Evolutionary conservation across 2,888 invertebrate genomes (phyloP).

Genomic region (Oscheius sp.): DNA sequence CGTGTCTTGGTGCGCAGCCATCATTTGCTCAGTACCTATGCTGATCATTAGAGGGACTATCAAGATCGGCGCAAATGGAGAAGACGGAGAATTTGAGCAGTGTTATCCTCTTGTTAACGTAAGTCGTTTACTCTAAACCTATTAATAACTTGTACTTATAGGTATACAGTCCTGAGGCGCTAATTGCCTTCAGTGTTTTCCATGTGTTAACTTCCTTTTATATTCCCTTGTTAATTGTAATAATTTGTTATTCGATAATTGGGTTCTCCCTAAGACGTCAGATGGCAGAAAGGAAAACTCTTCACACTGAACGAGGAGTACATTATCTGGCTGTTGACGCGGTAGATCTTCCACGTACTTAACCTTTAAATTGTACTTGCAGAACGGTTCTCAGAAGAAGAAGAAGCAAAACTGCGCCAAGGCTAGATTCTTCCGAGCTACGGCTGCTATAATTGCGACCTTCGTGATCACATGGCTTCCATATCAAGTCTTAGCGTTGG

Average conservation of each 20-base stretch:
- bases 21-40: conserved; percentile 61
- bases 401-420: conserved; percentile 48
- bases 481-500: conserved; percentile 61
- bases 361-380: not conserved
- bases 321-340: conserved; percentile 9
- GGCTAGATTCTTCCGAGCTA: conserved; percentile 57
- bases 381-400: conserved; percentile 16
- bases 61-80: conserved; percentile 33
- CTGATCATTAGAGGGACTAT: conserved; percentile 44
- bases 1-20: conserved; percentile 54
- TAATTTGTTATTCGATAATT: conserved; percentile 58
- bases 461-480: conserved; percentile 65
- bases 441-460: conserved; percentile 60
- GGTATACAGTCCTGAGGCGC: conserved; percentile 40
- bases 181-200: conserved; percentile 57
- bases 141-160: conserved; percentile 9
- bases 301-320: conserved; percentile 33
- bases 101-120: conserved; percentile 55
- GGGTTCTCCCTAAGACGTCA: conserved; percentile 52
- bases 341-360: too few relatives aligned
- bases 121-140: not conserved
- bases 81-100: conserved; percentile 44
- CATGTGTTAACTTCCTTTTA: conserved; percentile 64
- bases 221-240: conserved; percentile 57
- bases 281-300: conserved; percentile 48